Conservation (phyloP, 2,888 invertebrate species). For the Sphinx pinastri region DNA sequence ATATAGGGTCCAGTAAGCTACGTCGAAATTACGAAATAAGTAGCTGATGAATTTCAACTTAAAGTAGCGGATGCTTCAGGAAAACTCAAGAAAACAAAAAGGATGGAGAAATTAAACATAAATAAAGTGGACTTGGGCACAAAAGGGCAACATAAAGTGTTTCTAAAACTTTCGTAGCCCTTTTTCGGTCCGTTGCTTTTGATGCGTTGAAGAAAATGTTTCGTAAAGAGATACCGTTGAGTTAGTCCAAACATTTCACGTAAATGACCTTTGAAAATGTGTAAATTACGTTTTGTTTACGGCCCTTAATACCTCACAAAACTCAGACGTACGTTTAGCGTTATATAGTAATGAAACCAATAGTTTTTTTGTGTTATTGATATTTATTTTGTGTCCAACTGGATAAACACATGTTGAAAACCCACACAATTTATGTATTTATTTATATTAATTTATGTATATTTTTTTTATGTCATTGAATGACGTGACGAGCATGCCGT, state of each 20-base stretch:
- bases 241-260: constrained; percentile 7
- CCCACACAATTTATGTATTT: too few relatives aligned
- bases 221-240: constrained; percentile 10
- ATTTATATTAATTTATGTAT: too few relatives aligned
- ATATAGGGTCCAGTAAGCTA: too few relatives aligned
- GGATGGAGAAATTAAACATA: constrained; percentile 26
- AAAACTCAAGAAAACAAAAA: constrained; percentile 16
- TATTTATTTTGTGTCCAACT: too few relatives aligned
- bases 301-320: neutral
- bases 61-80: neutral
- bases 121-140: constrained; percentile 21
- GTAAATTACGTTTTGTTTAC: neutral
- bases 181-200: constrained; percentile 25
- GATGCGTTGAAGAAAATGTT: constrained; percentile 27
- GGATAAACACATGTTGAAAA: too few relatives aligned
- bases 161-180: constrained; percentile 27
- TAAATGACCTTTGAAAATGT: neutral
- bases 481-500: too few relatives aligned
- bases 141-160: constrained; percentile 25
- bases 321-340: neutral
- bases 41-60: neutral
- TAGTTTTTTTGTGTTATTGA: too few relatives aligned
- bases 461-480: too few relatives aligned
- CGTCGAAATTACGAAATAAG: neutral
- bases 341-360: neutral